A percentile compares a stretch with the other conserved stretches of the same genome.
These are phyloP conservation scores for Diaphora mendica DNA, from an alignment of 2,888 invertebrate genomes.

Conservation along the genomic window DNA sequence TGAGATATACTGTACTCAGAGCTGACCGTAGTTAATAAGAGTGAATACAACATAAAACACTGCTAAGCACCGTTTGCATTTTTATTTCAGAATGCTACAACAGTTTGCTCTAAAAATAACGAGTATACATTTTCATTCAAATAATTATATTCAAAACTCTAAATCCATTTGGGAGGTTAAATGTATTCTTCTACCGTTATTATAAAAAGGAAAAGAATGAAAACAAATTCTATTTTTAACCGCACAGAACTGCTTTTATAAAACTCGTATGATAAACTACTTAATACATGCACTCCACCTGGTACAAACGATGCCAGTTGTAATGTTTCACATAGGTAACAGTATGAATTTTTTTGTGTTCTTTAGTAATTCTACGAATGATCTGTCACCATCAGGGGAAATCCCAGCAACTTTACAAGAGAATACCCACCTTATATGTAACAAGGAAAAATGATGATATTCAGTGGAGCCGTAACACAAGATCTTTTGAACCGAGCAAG, in stretches of 20 bases:
- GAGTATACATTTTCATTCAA: neutral
- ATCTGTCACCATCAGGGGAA: conserved; percentile 72
- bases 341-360: conserved; percentile 49
- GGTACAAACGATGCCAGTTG: conserved; percentile 30
- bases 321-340: conserved; percentile 34
- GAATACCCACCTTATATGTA: conserved; percentile 61
- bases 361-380: conserved; percentile 57
- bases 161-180: neutral
- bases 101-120: neutral
- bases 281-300: conserved; percentile 23
- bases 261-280: conserved; percentile 46
- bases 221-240: neutral
- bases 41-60: too few species aligned
- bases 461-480: conserved; percentile 58
- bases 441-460: conserved; percentile 70
- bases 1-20: too few species aligned
- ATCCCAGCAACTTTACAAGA: conserved; percentile 62
- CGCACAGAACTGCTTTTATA: neutral
- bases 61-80: too few species aligned
- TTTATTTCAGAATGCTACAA: neutral
- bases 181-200: neutral
- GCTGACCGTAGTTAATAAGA: too few species aligned
- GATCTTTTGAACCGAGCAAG: conserved; percentile 58
- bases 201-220: neutral
- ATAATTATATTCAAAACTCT: neutral